phyloP scores from a whole-genome alignment of 2,888 invertebrate species.

The Drosophila bunnanda region DNA sequence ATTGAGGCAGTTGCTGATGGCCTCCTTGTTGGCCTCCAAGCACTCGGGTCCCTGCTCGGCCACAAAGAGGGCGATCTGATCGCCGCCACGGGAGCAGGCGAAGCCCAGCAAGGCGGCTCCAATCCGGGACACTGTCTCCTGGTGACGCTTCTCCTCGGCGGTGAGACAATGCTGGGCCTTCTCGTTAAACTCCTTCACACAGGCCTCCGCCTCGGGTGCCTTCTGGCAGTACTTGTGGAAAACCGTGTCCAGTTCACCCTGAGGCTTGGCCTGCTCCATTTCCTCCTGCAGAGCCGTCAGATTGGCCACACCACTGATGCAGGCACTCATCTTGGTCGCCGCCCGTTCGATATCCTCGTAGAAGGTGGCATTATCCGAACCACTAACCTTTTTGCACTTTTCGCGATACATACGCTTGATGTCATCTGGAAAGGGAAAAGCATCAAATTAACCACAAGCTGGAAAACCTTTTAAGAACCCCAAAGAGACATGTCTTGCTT shows the following conservation, averaged over 20 bases:
- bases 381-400: conserved; percentile 88
- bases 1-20: conserved; percentile 88
- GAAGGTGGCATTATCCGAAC: conserved; percentile 85
- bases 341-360: conserved; percentile 86
- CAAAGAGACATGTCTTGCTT: too few species aligned
- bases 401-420: conserved; percentile 87
- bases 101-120: conserved; percentile 89
- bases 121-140: conserved; percentile 88
- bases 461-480: too few species aligned
- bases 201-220: conserved; percentile 82
- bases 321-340: conserved; percentile 85
- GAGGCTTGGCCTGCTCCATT: conserved; percentile 89
- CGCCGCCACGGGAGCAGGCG: conserved; percentile 91
- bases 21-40: conserved; percentile 87
- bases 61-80: conserved; percentile 92
- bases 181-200: conserved; percentile 87
- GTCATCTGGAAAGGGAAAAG: conserved; percentile 82
- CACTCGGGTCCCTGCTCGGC: conserved; percentile 93
- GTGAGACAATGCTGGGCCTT: conserved; percentile 88
- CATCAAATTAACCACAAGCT: neutral
- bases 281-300: conserved; percentile 87
- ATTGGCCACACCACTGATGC: conserved; percentile 87
- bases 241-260: conserved; percentile 88
- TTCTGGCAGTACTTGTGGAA: conserved; percentile 91
- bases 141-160: conserved; percentile 87